Base-by-base conservation (phyloP, 2,888 invertebrate species). In the Zele albiditarsus region DNA sequence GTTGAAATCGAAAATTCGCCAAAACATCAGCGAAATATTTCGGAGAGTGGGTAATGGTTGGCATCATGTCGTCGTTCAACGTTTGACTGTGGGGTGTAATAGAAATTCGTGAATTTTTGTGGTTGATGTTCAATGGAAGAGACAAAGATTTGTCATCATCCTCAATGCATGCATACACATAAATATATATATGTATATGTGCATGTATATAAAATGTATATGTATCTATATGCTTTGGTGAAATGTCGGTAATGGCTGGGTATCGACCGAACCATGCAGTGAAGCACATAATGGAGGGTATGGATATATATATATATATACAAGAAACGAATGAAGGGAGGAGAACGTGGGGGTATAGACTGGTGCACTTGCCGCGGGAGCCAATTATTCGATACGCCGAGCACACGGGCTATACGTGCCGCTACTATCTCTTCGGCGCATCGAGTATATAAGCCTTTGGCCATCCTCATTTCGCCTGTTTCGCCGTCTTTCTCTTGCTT, bases 301-400 rank as follows among this genome's bases (percentile, higher is more conserved):
- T 16, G 53, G 16, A 65, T 46, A 25, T 27, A 63, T n/a, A 71
- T 53, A 12, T 42, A n/a, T 25, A 42, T 38, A 66, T 27, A 27
- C 25, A 66, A 66, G 46, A 49, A 46, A 66, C 27, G 23, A 25
- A 33, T 28, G 27, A 53, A 25, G 38, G 25, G 49, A 33, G 31
- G n/a, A 25, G 53, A 58, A 46, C 31, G 66, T 46, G 85, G 86
- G 87, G 87, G 20, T 53, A 53, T 53, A 53, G 53, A 53, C 87
- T 87, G 88, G 87, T 83, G 87, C 89, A 88, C 87, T 89, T 89
- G 89, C 89, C 88, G 88, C 88, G 84, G 87, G 89, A 89, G 88
- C 89, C 89, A 89, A 89, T 88, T 89, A 89, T 88, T 89, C 88
- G 88, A 89, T 88, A 86, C 86, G 84, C 83, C 85, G 85, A 82